phyloP scores from a whole-genome alignment of 1,140 invertebrate genomes.

The Drosophila leontia region DNA sequence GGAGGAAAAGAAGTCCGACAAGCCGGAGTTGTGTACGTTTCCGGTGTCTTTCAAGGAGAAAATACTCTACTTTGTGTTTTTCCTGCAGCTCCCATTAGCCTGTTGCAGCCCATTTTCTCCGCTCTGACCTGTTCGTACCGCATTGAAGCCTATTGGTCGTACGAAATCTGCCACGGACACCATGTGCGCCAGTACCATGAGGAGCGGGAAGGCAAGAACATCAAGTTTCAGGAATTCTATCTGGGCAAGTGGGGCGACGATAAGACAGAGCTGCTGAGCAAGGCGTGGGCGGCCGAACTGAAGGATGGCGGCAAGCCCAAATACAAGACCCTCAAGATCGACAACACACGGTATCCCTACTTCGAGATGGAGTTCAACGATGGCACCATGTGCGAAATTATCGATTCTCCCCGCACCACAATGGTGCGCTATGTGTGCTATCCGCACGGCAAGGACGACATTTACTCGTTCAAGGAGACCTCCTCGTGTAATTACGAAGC shows the following conservation, averaged over 20 bases:
- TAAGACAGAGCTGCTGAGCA: constrained; percentile 86
- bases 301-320: constrained; percentile 85
- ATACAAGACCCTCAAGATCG: constrained; percentile 91
- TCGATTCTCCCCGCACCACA: constrained; percentile 91
- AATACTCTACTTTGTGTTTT: not conserved
- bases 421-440: constrained; percentile 94
- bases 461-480: constrained; percentile 96
- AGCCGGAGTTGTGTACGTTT: constrained; percentile 87
- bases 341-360: constrained; percentile 94
- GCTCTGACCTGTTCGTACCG: constrained; percentile 93
- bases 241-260: constrained; percentile 91
- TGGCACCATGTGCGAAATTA: constrained; percentile 97
- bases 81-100: constrained; percentile 88
- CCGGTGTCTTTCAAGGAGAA: not conserved
- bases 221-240: constrained; percentile 92
- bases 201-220: constrained; percentile 94
- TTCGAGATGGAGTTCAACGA: constrained; percentile 92
- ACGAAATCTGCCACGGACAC: constrained; percentile 97
- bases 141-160: constrained; percentile 98
- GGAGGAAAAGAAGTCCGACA: constrained; percentile 86
- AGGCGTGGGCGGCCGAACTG: constrained; percentile 83
- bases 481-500: constrained; percentile 98
- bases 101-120: constrained; percentile 91
- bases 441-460: constrained; percentile 93
- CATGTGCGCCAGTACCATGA: constrained; percentile 97